These are phyloP conservation scores for Tupiocoris notatus DNA, from an alignment of 2,888 invertebrate genomes.

Conservation along the genomic window DNA sequence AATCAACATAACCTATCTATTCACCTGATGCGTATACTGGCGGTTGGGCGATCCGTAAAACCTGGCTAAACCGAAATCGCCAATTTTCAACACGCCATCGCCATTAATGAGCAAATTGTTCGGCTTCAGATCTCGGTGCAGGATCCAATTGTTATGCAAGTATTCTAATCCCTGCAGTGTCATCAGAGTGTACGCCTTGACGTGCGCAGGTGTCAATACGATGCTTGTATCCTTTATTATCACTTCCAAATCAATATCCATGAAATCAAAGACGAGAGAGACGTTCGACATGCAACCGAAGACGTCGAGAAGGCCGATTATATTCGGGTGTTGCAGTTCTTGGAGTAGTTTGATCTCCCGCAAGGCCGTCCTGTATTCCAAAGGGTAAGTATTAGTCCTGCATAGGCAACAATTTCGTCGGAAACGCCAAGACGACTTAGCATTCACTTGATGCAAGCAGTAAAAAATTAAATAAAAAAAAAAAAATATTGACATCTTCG, in stretches of 20 bases:
- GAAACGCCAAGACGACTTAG: too few species aligned
- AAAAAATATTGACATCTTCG: too few species aligned
- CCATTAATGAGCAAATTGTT: slow-evolving; percentile 95
- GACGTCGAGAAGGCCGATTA: slow-evolving; percentile 91
- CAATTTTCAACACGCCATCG: slow-evolving; percentile 91
- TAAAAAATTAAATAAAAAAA: too few species aligned
- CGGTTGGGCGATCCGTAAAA: slow-evolving; percentile 95
- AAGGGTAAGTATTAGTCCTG: too few species aligned
- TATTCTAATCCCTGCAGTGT: slow-evolving; percentile 93
- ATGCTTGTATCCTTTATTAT: slow-evolving; percentile 85
- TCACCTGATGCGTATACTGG: slow-evolving; percentile 97
- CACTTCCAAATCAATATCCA: slow-evolving; percentile 98
- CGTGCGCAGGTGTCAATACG: slow-evolving; percentile 85
- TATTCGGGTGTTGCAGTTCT: slow-evolving; percentile 90
- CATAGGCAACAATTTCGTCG: too few species aligned
- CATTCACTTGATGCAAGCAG: too few species aligned
- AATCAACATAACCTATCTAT: slow-evolving; percentile 70
- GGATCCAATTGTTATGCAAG: slow-evolving; percentile 91
- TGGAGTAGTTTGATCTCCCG: slow-evolving; percentile 97
- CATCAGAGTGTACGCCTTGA: slow-evolving; percentile 94
- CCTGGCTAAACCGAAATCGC: slow-evolving; percentile 98
- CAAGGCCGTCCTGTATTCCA: slow-evolving; percentile 74
- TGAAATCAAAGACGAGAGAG: slow-evolving; percentile 97
- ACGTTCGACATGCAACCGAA: slow-evolving; percentile 99
- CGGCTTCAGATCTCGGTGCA: slow-evolving; percentile 97